Evolutionary conservation across 2,888 invertebrate species (phyloP), one percentile per base, ranked within the genome.

Genomic region (Griposia aprilina): DNA sequence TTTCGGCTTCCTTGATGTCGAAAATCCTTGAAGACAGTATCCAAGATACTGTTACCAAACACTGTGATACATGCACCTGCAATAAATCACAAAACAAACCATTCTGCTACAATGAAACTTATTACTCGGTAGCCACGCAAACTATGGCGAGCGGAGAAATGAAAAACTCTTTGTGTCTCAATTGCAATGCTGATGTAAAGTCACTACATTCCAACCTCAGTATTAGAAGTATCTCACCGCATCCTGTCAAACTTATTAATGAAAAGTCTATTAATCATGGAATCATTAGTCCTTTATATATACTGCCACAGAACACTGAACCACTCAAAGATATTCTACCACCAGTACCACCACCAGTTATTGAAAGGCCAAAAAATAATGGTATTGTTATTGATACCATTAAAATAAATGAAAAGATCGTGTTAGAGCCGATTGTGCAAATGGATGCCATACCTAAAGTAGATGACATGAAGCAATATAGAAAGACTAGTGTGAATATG

Each of bases 21-120:
- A 99, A 99, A 97, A 98, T 99, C 82, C 97, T 99, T 52, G 98
- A 99, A 94, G 99, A 99, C 91, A 97, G 98, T 81, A 98, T 99
- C 89, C 98, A 98, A 81, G 98, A 99, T 85, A 98, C 98, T 76
- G 97, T 98, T 73, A 97, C 98, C 3, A 98, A 98, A 93, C 98
- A 98, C 92, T 98, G 98, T 94, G 98, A 98, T 90, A 98, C 98
- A 3, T 98, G 98, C 90, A 98, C 98, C 65, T 98, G 98, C 93
- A 97, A 97, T 75, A 95, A 98, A 94, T 90, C 95, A 11, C 96
- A 97, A 85, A 95, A 92, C 72, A 97, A 97, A 90, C 97, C 97
- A 17, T 97, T 97, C 87, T 96, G 96, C 83, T 97, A 97, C 85
- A 96, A 97, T 93, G 93, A 97, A 91, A 94, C 97, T 71, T 97